Base-by-base conservation (phyloP, 2,113 vertebrate genomes). In the Platysternon megacephalum region DNA sequence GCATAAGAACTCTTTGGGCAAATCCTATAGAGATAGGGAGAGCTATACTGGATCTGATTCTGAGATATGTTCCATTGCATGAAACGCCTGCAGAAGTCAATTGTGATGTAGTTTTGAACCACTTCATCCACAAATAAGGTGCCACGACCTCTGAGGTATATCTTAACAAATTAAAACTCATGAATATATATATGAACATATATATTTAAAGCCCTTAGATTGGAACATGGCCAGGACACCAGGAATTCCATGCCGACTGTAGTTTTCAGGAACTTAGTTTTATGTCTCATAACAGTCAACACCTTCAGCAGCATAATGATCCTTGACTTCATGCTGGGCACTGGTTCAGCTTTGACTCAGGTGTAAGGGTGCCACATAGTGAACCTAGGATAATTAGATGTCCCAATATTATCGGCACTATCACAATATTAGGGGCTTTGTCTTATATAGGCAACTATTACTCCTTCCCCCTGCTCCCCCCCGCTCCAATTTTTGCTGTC, bases 91-190 rank as follows among this genome's bases (percentile, higher is more conserved):
- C 32, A 55, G 87, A 78, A 84, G 84, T 3, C 1, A 95, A 44
- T 29, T 42, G 26, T 21, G 51, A 84, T 32, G 7, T 19, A 14
- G 35, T 46, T 86, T 72, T 55, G 8, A 35, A 22, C 51, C 76
- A 14, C 55, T 89, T 78, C 51, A 53, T 46, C 74, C 89, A 84
- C 68, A 93, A 84, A 85, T 58, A 91, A 92, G 86, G 84, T 93
- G 58, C 49, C 24, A 46, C 26, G 13, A 93, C 79, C 80, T 91
- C 87, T 90, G 58, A 82, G 76, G 87, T 8, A 86, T 24, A 55
- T 21, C 53, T 39, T 72, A 72, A 39, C 46, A 91, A 93, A 21
- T 87, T 26, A 86, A 84, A 58, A n/a, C 55, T 87, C 51, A 16
- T 79, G 46, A 86, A 87, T 87, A 2, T 90, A 88, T 81, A 51